phyloP scores from a whole-genome alignment of 2,113 vertebrate genomes.

The Ophiodon elongatus region DNA sequence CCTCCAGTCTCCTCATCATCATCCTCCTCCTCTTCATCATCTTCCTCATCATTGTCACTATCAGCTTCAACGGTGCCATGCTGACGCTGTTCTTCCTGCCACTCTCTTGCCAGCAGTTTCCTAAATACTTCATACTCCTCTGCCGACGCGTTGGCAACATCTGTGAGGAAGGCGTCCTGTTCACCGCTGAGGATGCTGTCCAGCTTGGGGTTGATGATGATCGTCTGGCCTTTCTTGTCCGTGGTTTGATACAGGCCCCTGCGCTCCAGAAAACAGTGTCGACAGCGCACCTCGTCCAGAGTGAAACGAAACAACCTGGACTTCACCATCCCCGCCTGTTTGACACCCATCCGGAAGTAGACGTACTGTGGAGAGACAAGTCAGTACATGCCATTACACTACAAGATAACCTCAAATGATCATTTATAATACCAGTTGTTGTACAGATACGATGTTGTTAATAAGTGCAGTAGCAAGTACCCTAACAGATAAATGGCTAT shows the following conservation, averaged over 20 bases:
- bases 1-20: constrained; percentile 36
- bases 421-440: neutral
- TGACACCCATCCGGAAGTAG: constrained; percentile 95
- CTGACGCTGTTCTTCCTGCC: constrained; percentile 70
- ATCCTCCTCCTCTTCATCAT: constrained; percentile 15
- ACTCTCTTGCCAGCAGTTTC: constrained; percentile 88
- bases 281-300: constrained; percentile 85
- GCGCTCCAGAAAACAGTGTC: constrained; percentile 92
- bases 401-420: neutral
- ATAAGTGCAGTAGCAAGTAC: neutral
- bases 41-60: constrained; percentile 18
- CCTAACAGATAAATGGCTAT: neutral
- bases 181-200: constrained; percentile 83
- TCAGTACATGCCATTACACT: neutral
- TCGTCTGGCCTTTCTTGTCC: constrained; percentile 90
- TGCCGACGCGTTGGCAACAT: constrained; percentile 80
- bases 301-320: constrained; percentile 82
- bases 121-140: constrained; percentile 92
- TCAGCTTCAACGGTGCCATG: constrained; percentile 53
- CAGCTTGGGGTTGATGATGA: constrained; percentile 87
- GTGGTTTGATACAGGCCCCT: constrained; percentile 92
- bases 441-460: neutral
- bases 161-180: constrained; percentile 83
- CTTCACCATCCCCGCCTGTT: constrained; percentile 87
- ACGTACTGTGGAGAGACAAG: constrained; percentile 86